Evolutionary conservation across 2,113 vertebrate species (phyloP), one percentile per base, ranked within the genome.

Genomic region (Chaetodon auriga): DNA sequence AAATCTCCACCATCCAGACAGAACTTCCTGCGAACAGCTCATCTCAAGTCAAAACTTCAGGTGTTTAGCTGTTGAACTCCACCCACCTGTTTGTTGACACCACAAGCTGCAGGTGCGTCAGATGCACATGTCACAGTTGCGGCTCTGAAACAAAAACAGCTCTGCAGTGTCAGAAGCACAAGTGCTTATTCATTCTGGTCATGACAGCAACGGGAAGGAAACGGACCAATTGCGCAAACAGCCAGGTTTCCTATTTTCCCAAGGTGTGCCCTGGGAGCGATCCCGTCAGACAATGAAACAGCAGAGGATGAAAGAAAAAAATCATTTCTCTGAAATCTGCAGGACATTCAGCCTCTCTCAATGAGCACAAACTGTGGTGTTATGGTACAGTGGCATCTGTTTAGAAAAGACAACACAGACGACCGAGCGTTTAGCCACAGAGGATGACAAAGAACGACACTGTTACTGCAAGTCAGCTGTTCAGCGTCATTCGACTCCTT

Each of bases 1-100:
- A 93, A 54, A 83, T 75, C 48, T 90, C 83, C 41, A 93, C 92
- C 6, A 75, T 91, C 58, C 85, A 92, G 54, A 92, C 90, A 0
- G 91, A 94, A 54, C 86, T 95, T 10, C 91, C 92, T 0, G 87
- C 81, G 0, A 91, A 81, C 75, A 87, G 79, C 74, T 90, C 84
- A 43, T 83, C 83, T 53, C 58, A 87, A 54, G 53, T 72, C 43
- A 93, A 92, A 16, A 0, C 18, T 41, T 78, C 14, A 61, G 75
- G 21, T 38, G 61, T 36, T 49, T 19, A 60, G 19, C 45, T 38
- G 61, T 36, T 49, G 23, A 60, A n/a, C 45, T 36, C 6, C 0
- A 46, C 23, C 57, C 0, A 65, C 8, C 18, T 1, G 5, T 68
- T 53, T 54, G 51, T 45, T 30, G 35, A 48, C 5, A 25, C 23